phyloP scores from a whole-genome alignment of 2,797 vertebrate genomes.

The Hydrolagus colliei region DNA sequence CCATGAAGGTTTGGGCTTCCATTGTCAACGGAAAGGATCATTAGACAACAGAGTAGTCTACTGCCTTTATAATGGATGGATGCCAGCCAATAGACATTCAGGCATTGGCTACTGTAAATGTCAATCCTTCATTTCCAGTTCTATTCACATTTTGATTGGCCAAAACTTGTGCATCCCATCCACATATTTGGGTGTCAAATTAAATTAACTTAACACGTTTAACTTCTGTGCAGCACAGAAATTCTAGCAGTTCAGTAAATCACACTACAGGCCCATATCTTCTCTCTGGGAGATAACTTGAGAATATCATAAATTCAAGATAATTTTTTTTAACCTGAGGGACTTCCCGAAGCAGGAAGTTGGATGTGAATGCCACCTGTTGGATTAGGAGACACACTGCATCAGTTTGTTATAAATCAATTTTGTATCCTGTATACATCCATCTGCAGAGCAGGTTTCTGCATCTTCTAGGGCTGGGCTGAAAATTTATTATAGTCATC shows the following conservation, averaged over 20 bases:
- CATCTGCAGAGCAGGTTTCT: neutral
- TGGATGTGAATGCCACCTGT: constrained; percentile 31
- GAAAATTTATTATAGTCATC: neutral
- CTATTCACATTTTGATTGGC: neutral
- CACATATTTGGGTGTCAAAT: neutral
- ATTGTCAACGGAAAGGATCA: too few species aligned
- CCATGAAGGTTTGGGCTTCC: too few species aligned
- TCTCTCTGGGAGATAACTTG: neutral
- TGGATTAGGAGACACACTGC: constrained; percentile 14
- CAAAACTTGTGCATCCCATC: neutral
- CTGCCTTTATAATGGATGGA: neutral
- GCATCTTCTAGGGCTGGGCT: too few species aligned
- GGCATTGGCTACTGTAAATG: neutral
- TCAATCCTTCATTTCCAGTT: neutral
- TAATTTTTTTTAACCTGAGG: neutral
- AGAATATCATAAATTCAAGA: neutral
- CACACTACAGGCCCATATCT: neutral
- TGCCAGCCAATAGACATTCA: neutral
- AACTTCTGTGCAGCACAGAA: neutral
- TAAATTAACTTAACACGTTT: neutral
- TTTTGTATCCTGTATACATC: neutral
- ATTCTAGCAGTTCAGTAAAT: neutral
- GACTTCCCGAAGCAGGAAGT: neutral
- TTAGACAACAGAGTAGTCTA: neutral
- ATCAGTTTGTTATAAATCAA: neutral